Evolutionary conservation across 1,140 invertebrate genomes (phyloP), one percentile per base, ranked within the genome.

Genomic region (Temnothorax longispinosus): DNA sequence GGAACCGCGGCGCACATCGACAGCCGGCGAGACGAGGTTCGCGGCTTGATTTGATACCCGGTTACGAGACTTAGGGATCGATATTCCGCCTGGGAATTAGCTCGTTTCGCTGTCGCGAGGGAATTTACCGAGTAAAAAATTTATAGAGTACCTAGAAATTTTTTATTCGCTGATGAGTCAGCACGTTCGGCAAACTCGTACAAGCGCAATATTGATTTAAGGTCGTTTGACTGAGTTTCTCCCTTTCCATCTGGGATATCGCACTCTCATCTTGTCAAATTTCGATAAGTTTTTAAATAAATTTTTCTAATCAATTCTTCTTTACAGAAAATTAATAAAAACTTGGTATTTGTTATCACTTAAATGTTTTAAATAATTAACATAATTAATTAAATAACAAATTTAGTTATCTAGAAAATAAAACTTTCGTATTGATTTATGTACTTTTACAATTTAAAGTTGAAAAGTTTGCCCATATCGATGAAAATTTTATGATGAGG

Each of bases 21-120:
- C 72, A 32, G 87, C 65, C 88, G 74, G 69, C 89, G 85, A 88
- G 88, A 82, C 87, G 74, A 80, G 56, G 60, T 50, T 65, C 50
- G 44, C n/a, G 69, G 13, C 35, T 27, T 11, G 11, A 76, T 50
- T 44, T 18, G 27, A 77, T 38, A 47, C n/a, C 11, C 65, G n/a
- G 2, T 35, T 50, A 60, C 18, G 64, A 64, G 13, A 50, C 38
- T 60, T 44, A 18, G 44, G 44, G 18, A 11, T 5, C 58, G 56
- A 47, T 47, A 50, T 62, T 47, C 21, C n/a, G 56, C n/a, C 18
- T 56, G 64, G 3, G 21, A 47, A 44, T 74, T 47, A 32, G 32
- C 60, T 69, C 50, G 35, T 65, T 50, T 65, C 18, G 47, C 32
- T 65, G 18, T 41, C 18, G 41, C 27, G n/a, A 32, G 32, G 13